These are phyloP conservation scores for Caenorhabditis wallacei DNA, from an alignment of 2,888 invertebrate genomes.

Conservation along the genomic window DNA sequence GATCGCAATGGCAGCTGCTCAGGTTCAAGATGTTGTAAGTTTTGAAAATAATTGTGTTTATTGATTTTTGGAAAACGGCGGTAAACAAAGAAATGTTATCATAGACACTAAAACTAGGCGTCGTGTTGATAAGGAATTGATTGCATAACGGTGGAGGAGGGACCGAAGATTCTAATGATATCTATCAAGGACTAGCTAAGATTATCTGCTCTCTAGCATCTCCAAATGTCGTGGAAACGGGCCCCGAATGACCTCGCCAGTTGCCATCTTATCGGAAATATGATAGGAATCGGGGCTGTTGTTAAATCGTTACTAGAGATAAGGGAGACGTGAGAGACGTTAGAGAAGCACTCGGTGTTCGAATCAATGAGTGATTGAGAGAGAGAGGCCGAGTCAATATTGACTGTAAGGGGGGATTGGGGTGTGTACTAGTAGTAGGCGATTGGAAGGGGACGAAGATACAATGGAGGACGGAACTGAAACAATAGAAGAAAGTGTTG, in stretches of 20 bases:
- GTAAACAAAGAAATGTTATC: conserved; percentile 1
- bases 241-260: conserved; percentile 45
- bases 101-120: no score
- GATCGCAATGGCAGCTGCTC: conserved; percentile 35
- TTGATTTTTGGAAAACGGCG: background rate
- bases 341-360: conserved; percentile 3
- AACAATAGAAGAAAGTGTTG: no score
- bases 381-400: conserved; percentile 9
- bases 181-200: no score
- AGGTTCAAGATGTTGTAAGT: conserved; percentile 56
- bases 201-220: background rate
- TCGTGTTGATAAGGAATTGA: no score
- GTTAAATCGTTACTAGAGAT: background rate
- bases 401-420: conserved; percentile 18
- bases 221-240: conserved; percentile 2
- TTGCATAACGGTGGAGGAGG: no score
- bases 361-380: background rate
- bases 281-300: conserved; percentile 25
- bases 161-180: no score
- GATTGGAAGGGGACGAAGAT: background rate
- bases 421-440: conserved; percentile 1
- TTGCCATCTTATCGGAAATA: conserved; percentile 30
- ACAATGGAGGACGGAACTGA: background rate
- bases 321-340: background rate
- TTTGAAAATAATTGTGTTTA: background rate